Percentiles rank a stretch among this genome's conserved stretches.
Conservation (phyloP, 2,888 invertebrate genomes). For the Galeruca laticollis region DNA sequence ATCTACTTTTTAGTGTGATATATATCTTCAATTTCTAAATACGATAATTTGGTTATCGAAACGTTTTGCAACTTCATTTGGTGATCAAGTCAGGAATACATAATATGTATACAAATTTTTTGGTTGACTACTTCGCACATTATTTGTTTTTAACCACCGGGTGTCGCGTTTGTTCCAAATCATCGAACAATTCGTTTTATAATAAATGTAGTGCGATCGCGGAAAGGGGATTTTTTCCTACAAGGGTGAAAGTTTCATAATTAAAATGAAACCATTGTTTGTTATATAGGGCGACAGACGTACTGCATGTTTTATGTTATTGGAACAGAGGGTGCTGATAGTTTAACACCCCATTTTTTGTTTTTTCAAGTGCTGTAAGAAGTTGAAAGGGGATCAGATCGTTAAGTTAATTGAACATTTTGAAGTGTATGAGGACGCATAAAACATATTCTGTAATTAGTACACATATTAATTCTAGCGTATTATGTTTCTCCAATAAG, state of each 20-base stretch:
- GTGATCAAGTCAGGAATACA: too few relatives aligned
- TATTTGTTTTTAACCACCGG: background rate
- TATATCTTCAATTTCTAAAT: too few relatives aligned
- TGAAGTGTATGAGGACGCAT: constrained; percentile 17
- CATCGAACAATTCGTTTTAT: constrained; percentile 13
- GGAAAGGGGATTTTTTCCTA: background rate
- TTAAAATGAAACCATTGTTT: constrained; percentile 33
- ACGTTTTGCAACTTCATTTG: too few relatives aligned
- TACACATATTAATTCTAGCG: too few relatives aligned
- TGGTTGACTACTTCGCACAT: background rate
- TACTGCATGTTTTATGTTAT: constrained; percentile 27
- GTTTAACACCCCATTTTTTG: constrained; percentile 33
- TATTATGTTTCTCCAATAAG: too few relatives aligned
- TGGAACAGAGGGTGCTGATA: constrained; percentile 28
- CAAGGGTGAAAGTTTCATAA: constrained; percentile 28
- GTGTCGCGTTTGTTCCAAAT: constrained; percentile 1
- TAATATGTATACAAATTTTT: too few relatives aligned
- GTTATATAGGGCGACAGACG: constrained; percentile 12
- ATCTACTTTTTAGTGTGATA: too few relatives aligned
- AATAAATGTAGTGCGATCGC: constrained; percentile 8
- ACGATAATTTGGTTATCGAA: too few relatives aligned
- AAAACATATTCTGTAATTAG: too few relatives aligned
- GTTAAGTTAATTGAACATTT: constrained; percentile 27
- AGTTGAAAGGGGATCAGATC: constrained; percentile 13
- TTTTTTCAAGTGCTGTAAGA: constrained; percentile 17